Conservation (phyloP, 2,888 invertebrate genomes). For the Agrenia bidenticulata region DNA sequence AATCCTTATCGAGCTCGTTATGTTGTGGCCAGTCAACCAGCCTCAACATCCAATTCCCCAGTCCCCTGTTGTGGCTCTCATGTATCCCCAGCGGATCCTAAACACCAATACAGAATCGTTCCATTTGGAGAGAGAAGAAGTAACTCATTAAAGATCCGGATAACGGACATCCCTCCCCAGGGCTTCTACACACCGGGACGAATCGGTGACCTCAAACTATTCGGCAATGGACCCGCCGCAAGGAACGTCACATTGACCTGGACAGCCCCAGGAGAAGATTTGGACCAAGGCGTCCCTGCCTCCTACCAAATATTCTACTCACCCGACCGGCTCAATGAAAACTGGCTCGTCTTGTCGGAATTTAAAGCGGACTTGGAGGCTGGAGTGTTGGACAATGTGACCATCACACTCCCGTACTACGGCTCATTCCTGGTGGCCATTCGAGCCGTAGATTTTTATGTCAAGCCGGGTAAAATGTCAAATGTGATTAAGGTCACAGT, state of each 20-base stretch:
- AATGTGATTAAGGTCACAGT: slow-evolving; percentile 47
- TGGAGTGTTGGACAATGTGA: slow-evolving; percentile 49
- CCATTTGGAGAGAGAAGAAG: slow-evolving; percentile 49
- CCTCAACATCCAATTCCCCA: slow-evolving; percentile 7
- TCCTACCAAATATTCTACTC: slow-evolving; percentile 49
- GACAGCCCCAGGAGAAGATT: slow-evolving; percentile 62
- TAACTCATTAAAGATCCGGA: slow-evolving; percentile 46
- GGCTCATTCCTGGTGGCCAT: slow-evolving; percentile 44
- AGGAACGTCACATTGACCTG: slow-evolving; percentile 61
- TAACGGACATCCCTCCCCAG: slow-evolving; percentile 46
- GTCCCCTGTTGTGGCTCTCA: slow-evolving; percentile 50
- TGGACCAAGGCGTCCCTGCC: slow-evolving; percentile 53
- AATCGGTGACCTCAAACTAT: slow-evolving; percentile 61
- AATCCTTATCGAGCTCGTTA: slow-evolving; percentile 51
- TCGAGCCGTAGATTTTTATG: slow-evolving; percentile 33
- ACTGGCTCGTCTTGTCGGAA: slow-evolving; percentile 44
- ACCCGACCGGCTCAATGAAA: slow-evolving; percentile 43
- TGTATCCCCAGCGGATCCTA: slow-evolving; percentile 46
- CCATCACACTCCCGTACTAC: slow-evolving; percentile 46
- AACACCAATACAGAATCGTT: slow-evolving; percentile 51
- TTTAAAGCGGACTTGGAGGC: slow-evolving; percentile 50
- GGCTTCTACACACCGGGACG: slow-evolving; percentile 57
- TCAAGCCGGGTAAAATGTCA: slow-evolving; percentile 48
- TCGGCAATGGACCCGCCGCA: slow-evolving; percentile 54
- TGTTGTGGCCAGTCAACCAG: slow-evolving; percentile 36